These are phyloP conservation scores for Hipparchia sbordonii DNA, from an alignment of 2,888 invertebrate species.

Conservation along the genomic window DNA sequence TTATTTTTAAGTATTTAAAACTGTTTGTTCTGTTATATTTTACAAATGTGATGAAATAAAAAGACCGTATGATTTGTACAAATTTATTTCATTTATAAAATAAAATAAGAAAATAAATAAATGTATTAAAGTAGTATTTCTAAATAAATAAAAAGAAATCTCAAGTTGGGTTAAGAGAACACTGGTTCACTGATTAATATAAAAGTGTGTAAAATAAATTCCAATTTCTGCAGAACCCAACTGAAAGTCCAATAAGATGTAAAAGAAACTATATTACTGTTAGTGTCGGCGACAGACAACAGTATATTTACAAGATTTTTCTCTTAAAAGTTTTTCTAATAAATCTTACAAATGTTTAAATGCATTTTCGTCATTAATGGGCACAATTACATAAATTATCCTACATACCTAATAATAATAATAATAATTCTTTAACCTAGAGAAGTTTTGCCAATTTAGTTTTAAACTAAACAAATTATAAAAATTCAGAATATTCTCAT, in stretches of 20 bases:
- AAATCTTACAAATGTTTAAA: constrained; percentile 20
- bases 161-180: constrained; percentile 82
- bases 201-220: constrained; percentile 29
- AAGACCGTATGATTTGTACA: constrained; percentile 70
- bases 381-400: constrained; percentile 38
- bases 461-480: constrained; percentile 41
- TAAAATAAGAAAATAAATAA: constrained; percentile 74
- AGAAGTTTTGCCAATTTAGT: constrained; percentile 34
- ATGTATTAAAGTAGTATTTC: constrained; percentile 51
- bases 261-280: constrained; percentile 48
- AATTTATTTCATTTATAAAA: constrained; percentile 75
- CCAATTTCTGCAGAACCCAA: constrained; percentile 78
- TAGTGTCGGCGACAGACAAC: constrained; percentile 51
- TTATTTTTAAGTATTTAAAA: constrained; percentile 11
- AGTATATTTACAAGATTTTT: constrained; percentile 67
- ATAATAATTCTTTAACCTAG: constrained; percentile 32
- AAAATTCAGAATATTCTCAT: constrained; percentile 75
- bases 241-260: constrained; percentile 75
- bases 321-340: constrained; percentile 18
- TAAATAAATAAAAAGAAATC: constrained; percentile 79
- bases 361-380: constrained; percentile 36
- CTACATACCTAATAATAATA: constrained; percentile 17
- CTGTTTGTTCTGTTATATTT: constrained; percentile 37
- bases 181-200: constrained; percentile 38
- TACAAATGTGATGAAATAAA: constrained; percentile 54